These are phyloP conservation scores for Rhagologus leucostigma DNA, from an alignment of 2,113 vertebrate species.

Conservation along the genomic window DNA sequence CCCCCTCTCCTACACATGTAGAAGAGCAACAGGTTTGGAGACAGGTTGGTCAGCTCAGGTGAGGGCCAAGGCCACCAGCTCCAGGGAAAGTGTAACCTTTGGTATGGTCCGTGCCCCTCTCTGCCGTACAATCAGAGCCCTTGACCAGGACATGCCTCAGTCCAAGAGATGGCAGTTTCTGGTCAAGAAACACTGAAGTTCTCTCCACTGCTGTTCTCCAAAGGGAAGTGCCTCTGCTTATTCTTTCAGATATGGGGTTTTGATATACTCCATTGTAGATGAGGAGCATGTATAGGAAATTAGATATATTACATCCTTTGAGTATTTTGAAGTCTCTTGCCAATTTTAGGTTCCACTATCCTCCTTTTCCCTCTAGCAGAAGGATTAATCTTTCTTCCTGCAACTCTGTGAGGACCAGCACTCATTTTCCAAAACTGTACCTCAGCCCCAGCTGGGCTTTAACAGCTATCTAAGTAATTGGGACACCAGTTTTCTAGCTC, in stretches of 20 bases:
- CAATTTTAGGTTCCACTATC: neutral
- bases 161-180: neutral
- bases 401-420: neutral
- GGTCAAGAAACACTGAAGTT: neutral
- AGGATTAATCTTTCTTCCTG: neutral
- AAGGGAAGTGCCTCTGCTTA: neutral
- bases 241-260: neutral
- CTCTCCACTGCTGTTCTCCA: neutral
- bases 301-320: neutral
- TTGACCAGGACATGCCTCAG: neutral
- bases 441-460: neutral
- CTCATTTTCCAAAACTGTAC: conserved; percentile 16
- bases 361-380: neutral
- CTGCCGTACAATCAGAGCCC: neutral
- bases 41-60: neutral
- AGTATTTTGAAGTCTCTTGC: neutral
- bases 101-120: neutral
- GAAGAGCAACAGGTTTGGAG: neutral
- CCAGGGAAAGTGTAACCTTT: neutral
- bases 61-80: neutral
- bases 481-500: neutral
- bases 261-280: neutral
- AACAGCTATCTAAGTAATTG: conserved; percentile 7
- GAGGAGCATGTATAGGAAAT: neutral
- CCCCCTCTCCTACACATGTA: accelerated